Evolutionary conservation across 2,888 invertebrate species (phyloP).

Genomic region (Chelonus formosanus): DNA sequence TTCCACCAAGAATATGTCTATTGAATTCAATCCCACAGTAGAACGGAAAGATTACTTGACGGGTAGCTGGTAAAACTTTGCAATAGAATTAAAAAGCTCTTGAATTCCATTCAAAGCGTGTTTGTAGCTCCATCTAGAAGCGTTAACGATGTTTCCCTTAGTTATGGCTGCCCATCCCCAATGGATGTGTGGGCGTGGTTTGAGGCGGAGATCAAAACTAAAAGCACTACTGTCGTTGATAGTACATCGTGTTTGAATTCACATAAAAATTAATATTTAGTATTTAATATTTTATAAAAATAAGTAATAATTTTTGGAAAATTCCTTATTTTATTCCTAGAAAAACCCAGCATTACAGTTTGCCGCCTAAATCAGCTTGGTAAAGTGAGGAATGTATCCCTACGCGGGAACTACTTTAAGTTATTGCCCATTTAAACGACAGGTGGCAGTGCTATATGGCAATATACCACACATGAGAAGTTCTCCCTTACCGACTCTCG

Average conservation of each 20-base stretch:
- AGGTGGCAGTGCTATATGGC: conserved; percentile 57
- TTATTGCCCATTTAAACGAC: conserved; percentile 46
- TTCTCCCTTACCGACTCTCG: conserved; percentile 60
- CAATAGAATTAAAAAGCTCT: conserved; percentile 42
- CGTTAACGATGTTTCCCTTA: conserved; percentile 57
- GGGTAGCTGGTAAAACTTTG: conserved; percentile 48
- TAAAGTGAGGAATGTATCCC: conserved; percentile 42
- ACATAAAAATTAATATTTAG: conserved; percentile 24
- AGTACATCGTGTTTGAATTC: conserved; percentile 11
- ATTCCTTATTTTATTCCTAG: neutral
- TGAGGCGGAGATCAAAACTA: conserved; percentile 48
- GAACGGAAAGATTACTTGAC: conserved; percentile 37
- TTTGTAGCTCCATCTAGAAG: conserved; percentile 62
- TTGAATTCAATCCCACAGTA: conserved; percentile 23
- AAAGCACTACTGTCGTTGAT: conserved; percentile 37
- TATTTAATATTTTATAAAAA: neutral
- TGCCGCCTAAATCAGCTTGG: conserved; percentile 14
- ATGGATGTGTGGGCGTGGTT: conserved; percentile 59
- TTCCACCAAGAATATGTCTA: conserved; percentile 36
- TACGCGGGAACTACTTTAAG: conserved; percentile 49
- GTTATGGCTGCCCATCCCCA: conserved; percentile 63
- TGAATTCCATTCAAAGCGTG: conserved; percentile 43
- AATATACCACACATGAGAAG: conserved; percentile 38
- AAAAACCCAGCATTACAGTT: neutral
- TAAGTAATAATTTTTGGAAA: neutral